A percentile compares a stretch with the other conserved stretches of the same genome.
Evolutionary conservation across 2,888 invertebrate genomes (phyloP).

Genomic region (Chrysotoxum bicinctum): DNA sequence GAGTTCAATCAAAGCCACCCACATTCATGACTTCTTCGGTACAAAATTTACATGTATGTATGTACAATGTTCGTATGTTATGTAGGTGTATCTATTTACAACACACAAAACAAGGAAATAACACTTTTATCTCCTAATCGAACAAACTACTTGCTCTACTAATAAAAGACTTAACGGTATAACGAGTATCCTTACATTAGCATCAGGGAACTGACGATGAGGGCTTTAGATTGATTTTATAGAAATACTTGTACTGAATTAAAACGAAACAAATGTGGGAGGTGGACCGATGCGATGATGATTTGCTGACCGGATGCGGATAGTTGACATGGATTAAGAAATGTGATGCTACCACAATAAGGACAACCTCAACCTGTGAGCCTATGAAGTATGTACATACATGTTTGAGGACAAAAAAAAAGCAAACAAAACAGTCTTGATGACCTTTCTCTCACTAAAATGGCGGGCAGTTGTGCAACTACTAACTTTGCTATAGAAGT

Average conservation of each 20-base stretch:
- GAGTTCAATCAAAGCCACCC: neutral
- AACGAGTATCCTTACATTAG: conserved; percentile 50
- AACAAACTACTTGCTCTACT: conserved; percentile 65
- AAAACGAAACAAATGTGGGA: conserved; percentile 7
- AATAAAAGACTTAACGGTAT: conserved; percentile 50
- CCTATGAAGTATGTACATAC: neutral
- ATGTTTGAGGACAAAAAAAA: neutral
- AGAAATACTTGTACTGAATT: conserved; percentile 22
- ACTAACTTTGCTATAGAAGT: too few species aligned
- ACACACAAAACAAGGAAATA: conserved; percentile 45
- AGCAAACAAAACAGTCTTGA: neutral
- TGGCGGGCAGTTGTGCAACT: neutral
- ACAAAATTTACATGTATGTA: neutral
- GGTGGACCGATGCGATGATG: conserved; percentile 12
- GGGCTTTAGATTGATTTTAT: conserved; percentile 43
- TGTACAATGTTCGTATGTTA: too few species aligned
- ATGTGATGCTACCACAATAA: conserved; percentile 26
- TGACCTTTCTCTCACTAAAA: neutral
- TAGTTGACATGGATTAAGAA: conserved; percentile 22
- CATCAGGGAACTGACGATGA: neutral
- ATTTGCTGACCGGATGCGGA: neutral
- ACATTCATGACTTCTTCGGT: conserved; percentile 17
- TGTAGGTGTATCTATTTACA: neutral
- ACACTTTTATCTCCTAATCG: conserved; percentile 65
- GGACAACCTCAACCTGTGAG: neutral